Evolutionary conservation across 1,140 invertebrate genomes (phyloP), one percentile per base, ranked within the genome.

Genomic region (Dendrolimus punctatus): DNA sequence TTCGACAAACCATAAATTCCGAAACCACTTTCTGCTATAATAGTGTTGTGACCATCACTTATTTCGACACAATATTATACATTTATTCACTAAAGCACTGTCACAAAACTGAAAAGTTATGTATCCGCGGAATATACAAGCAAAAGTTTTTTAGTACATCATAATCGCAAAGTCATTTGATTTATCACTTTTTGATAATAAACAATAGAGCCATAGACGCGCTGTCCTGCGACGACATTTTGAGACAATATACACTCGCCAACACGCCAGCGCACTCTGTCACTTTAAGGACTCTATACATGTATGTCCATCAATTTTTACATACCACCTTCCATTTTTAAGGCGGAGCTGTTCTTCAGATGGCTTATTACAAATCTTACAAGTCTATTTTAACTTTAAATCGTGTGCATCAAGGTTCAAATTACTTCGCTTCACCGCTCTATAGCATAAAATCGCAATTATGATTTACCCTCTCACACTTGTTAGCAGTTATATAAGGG

Each of bases 311-410:
- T 86, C 76, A 86, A 86, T 86, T 86, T 85, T 86, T 86, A 86
- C 83, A 86, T 86, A 84, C 83, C 80, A 86, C 80, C 83, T 86
- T 84, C 83, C 83, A 86, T 86, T 86, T 86, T 86, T 86, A 84
- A 86, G 83, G 83, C 80, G 83, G 83, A 81, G 83, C 80, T 84
- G 76, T 72, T 76, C 69, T 79, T 80, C 67, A 64, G 60, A 64
- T 68, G 54, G 68, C 74, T 71, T 71, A 62, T 51, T 65, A 41
- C 45, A 46, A 48, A 57, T 0, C 4, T 6, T 4, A 38, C 48
- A 60, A 36, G 6, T 10, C 7, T 77, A 59, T 60, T 37, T 62
- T 0, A 66, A 70, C 65, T 42, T 50, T 79, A 73, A 41, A 0
- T 0, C 0, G 2, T 6, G 0, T 0, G 2, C 0, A 0, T 40